Conservation (phyloP, 1,140 invertebrate species). For the Camponotus vicinus region DNA sequence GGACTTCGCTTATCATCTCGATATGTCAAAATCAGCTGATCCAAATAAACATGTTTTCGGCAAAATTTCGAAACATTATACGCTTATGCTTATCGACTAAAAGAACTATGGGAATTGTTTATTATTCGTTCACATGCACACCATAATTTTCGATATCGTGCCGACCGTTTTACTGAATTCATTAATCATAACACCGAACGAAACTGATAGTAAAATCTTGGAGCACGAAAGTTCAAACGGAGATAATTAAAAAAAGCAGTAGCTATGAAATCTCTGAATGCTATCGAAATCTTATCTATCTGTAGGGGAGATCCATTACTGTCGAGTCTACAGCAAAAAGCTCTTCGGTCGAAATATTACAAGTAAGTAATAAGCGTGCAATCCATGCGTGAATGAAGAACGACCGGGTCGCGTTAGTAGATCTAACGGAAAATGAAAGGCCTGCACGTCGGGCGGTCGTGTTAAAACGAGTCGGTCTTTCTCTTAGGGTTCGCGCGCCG, state of each 20-base stretch:
- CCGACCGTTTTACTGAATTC: not conserved
- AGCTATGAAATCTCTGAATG: not conserved
- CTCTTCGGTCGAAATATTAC: not conserved
- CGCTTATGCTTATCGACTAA: not conserved
- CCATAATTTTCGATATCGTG: not conserved
- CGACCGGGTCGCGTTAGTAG: not conserved
- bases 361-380: conserved; percentile 38
- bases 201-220: not conserved
- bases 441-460: conserved; percentile 8
- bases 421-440: conserved; percentile 44
- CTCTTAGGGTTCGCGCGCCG: conserved; percentile 37
- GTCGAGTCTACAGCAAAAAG: not conserved
- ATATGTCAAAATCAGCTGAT: not conserved
- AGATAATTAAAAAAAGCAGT: not conserved
- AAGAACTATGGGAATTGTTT: not conserved
- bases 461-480: conserved; percentile 42
- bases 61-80: not conserved
- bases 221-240: not conserved
- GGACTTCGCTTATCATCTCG: not conserved
- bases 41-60: not conserved
- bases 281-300: conserved; percentile 7
- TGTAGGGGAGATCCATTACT: not conserved
- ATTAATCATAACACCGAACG: not conserved
- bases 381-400: conserved; percentile 19
- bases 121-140: not conserved